Evolutionary conservation across 1,140 invertebrate genomes (phyloP).

Genomic region (Holcopasites calliopsidis): DNA sequence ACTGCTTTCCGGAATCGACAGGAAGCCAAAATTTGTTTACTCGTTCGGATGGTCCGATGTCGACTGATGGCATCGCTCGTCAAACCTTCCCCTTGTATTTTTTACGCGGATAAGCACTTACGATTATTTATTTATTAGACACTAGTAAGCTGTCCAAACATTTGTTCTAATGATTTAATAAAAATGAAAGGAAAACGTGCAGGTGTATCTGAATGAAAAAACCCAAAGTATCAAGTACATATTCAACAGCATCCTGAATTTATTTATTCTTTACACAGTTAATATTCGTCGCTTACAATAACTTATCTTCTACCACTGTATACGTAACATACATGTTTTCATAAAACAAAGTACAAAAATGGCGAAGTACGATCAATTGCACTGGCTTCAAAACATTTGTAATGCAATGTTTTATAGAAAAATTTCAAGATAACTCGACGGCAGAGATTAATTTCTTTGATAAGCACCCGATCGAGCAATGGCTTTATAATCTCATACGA

Average conservation of each 20-base stretch:
- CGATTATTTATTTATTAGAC: constrained; percentile 52
- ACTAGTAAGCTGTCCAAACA: constrained; percentile 47
- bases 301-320: constrained; percentile 5
- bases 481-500: background rate
- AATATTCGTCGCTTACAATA: background rate
- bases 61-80: background rate
- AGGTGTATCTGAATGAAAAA: background rate
- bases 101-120: constrained; percentile 39
- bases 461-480: constrained; percentile 18
- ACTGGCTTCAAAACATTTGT: background rate
- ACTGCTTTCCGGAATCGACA: background rate
- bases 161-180: constrained; percentile 45
- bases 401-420: background rate
- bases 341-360: constrained; percentile 8
- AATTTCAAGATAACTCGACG: constrained; percentile 4
- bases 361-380: background rate
- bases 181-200: background rate
- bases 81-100: constrained; percentile 14
- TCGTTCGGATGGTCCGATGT: constrained; percentile 20
- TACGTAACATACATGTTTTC: background rate
- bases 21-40: constrained; percentile 42
- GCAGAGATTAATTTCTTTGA: background rate
- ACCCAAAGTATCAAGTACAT: background rate
- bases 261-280: constrained; percentile 6
- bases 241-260: background rate